These are phyloP conservation scores for Zosterops borbonicus DNA, from an alignment of 2,113 vertebrate species.

Conservation along the genomic window DNA sequence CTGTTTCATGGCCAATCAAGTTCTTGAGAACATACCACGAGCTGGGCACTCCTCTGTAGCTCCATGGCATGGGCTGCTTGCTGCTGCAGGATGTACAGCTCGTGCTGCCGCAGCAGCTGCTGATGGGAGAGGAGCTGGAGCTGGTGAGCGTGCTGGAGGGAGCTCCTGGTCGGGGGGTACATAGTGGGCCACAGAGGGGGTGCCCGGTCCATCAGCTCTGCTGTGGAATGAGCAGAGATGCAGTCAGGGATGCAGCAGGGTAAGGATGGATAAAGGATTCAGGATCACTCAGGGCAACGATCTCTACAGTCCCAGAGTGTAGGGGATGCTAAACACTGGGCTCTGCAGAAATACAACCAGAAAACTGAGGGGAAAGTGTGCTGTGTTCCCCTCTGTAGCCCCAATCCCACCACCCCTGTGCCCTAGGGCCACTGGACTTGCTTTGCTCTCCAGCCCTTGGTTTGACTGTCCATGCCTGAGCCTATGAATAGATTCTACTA, in stretches of 20 bases:
- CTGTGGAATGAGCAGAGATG: constrained; percentile 50
- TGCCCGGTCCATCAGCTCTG: constrained; percentile 90
- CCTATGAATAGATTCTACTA: not conserved
- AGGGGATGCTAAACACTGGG: not conserved
- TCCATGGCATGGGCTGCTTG: constrained; percentile 95
- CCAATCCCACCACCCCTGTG: not conserved
- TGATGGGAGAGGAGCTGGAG: constrained; percentile 97
- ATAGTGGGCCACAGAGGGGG: constrained; percentile 90
- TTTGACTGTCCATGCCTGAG: not conserved
- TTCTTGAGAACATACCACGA: constrained; percentile 74
- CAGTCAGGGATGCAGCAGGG: not conserved
- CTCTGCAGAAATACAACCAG: not conserved
- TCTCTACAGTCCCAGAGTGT: not conserved
- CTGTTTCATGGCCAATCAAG: not conserved
- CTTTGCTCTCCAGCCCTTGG: not conserved
- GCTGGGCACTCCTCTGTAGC: constrained; percentile 89
- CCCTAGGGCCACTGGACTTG: accelerated
- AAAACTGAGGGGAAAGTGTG: not conserved
- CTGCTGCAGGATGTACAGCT: constrained; percentile 95
- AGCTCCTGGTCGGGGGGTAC: constrained; percentile 83
- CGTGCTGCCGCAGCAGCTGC: constrained; percentile 93
- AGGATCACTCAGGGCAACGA: not conserved
- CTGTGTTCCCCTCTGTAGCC: not conserved
- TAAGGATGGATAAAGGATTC: not conserved
- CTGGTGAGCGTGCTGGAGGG: constrained; percentile 95